Conservation (phyloP, 2,797 vertebrate genomes). For the Hippoglossus hippoglossus region DNA sequence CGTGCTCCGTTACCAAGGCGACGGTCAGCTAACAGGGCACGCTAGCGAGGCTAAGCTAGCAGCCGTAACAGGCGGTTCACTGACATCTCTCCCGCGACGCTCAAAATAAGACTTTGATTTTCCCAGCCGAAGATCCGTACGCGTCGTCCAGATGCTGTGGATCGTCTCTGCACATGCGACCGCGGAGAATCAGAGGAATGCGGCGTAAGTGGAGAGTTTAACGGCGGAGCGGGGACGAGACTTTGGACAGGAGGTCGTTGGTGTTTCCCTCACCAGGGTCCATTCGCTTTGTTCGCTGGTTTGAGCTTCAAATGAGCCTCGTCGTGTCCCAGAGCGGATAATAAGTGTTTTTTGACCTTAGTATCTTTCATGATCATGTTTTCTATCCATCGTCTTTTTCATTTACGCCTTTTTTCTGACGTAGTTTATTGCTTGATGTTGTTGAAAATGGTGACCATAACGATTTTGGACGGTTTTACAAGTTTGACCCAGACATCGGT, state of each 20-base stretch:
- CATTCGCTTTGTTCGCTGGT: background rate
- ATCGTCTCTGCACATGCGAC: conserved; percentile 21
- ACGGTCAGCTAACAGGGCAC: conserved; percentile 88
- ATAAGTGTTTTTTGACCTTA: too few species aligned
- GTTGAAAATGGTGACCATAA: background rate
- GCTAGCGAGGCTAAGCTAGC: conserved; percentile 63
- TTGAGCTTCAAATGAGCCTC: background rate
- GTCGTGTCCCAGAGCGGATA: background rate
- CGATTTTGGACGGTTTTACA: background rate
- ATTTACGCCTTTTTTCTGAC: background rate
- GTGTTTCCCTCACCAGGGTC: background rate
- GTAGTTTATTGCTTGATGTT: background rate
- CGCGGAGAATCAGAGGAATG: conserved; percentile 63
- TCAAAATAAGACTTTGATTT: background rate
- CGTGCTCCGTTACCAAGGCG: conserved; percentile 90
- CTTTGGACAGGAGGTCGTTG: conserved; percentile 7
- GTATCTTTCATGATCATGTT: background rate
- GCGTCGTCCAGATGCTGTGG: conserved; percentile 31
- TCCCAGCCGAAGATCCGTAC: conserved; percentile 15
- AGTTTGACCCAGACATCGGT: too few species aligned
- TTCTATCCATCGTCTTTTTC: background rate
- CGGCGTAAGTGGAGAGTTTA: conserved; percentile 68
- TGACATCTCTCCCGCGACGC: background rate
- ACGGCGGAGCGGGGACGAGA: conserved; percentile 18
- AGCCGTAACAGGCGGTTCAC: background rate